These are phyloP conservation scores for Trichonephila inaurata DNA, from an alignment of 1,140 invertebrate species.

Conservation along the genomic window DNA sequence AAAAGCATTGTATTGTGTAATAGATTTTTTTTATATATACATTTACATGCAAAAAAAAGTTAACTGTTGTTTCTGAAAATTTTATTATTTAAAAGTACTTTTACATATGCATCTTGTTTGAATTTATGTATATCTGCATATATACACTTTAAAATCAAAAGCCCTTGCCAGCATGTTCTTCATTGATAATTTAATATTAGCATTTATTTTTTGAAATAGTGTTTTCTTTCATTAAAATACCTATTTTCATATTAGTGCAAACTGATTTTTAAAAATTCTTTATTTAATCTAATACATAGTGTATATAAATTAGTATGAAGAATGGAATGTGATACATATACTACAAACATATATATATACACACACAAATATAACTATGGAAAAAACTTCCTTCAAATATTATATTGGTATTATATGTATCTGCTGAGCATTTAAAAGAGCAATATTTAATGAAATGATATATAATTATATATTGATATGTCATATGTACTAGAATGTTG, in stretches of 20 bases:
- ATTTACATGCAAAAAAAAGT: too few relatives aligned
- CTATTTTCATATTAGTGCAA: not conserved
- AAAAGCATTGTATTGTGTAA: too few relatives aligned
- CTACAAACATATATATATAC: not conserved
- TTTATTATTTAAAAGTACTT: too few relatives aligned
- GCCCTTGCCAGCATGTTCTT: not conserved
- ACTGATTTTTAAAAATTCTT: not conserved
- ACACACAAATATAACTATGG: not conserved
- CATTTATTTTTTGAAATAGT: not conserved
- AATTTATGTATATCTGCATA: too few relatives aligned
- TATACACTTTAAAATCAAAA: not conserved
- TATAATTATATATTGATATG: constrained; percentile 72
- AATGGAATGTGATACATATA: constrained; percentile 72
- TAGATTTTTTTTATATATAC: too few relatives aligned
- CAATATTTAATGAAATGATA: constrained; percentile 70
- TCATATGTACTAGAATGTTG: constrained; percentile 69
- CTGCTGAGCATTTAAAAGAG: constrained; percentile 53
- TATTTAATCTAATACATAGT: constrained; percentile 6
- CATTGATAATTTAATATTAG: not conserved
- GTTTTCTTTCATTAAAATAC: not conserved
- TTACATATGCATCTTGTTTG: too few relatives aligned
- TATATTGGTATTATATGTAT: constrained; percentile 54
- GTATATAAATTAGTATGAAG: constrained; percentile 40
- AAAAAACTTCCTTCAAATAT: constrained; percentile 35
- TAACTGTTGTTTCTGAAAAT: too few relatives aligned